Base-by-base conservation (phyloP, 2,113 vertebrate genomes). In the Agapornis roseicollis region DNA sequence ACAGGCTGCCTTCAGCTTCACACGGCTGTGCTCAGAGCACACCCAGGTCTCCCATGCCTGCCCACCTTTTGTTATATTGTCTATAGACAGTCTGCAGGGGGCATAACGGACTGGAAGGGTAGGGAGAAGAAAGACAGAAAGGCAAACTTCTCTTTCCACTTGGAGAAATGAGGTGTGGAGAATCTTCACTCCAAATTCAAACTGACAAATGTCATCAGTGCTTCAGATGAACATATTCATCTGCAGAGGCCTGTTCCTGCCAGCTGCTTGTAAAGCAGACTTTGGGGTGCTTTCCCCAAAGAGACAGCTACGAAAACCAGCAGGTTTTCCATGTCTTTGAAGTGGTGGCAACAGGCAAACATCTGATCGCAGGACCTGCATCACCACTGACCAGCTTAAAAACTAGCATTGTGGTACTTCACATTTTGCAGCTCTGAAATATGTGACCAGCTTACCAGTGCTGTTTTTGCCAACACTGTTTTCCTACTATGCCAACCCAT, bases 371-470 rank as follows among this genome's bases (percentile, higher is more conserved):
- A 52, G 70, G 37, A 76, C 28, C 37, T 55, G 64, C 35, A 37
- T 35, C 13, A 47, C 13, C 60, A 60, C 50, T 10, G 33, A 39
- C 22, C 69, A 50, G 25, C 17, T 74, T 55, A n/a, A 88, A 81
- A 74, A 50, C 31, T 33, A 61, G 64, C 39, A 55, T 8, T 27
- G 23, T 20, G 28, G 18, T 37, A 77, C 31, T 35, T 84, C 89
- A 74, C 39, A 46, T 28, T 81, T 49, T 55, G 42, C 42, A 58
- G 16, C 13, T 63, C 83, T 17, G 66, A 90, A 95, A 55, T 19
- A 16, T 2, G 11, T 0, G 4, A 33, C 24, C 49, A 65, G 25
- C 19, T 63, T 71, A 31, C 9, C 0, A 0, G 33, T 44, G 44
- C 46, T 18, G 10, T 5, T 89, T 44, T 35, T 49, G 46, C 47